These are phyloP conservation scores for Rhodinocichla rosea DNA, from an alignment of 2,113 vertebrate genomes.

Conservation along the genomic window DNA sequence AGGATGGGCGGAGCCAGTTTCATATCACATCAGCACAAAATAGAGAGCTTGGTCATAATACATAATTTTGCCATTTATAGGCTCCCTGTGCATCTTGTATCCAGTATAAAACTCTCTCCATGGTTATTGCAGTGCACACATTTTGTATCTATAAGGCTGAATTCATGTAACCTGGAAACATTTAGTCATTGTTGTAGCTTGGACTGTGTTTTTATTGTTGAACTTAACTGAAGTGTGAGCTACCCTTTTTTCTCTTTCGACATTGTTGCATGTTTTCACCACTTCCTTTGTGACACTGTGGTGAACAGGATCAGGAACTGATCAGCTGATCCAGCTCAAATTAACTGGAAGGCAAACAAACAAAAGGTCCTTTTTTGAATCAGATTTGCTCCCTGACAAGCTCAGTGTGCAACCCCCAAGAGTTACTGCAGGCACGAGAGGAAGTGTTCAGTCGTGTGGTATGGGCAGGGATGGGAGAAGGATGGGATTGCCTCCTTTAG, in stretches of 20 bases:
- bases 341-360: slow-evolving; percentile 11
- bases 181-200: neutral
- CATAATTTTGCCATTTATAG: neutral
- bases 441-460: neutral
- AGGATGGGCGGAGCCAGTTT: neutral
- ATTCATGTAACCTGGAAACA: neutral
- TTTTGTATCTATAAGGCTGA: neutral
- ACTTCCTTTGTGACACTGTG: slow-evolving; percentile 11
- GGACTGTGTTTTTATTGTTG: neutral
- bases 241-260: neutral
- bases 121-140: neutral
- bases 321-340: slow-evolving; percentile 45
- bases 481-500: neutral
- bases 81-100: neutral
- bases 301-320: neutral
- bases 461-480: neutral
- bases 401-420: neutral
- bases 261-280: neutral
- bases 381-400: neutral
- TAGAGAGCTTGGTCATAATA: neutral
- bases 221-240: neutral
- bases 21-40: neutral
- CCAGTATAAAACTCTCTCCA: neutral
- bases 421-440: neutral
- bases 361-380: slow-evolving; percentile 27